Base-by-base conservation (phyloP, 2,113 vertebrate species). In the Choloepus hoffmanni region DNA sequence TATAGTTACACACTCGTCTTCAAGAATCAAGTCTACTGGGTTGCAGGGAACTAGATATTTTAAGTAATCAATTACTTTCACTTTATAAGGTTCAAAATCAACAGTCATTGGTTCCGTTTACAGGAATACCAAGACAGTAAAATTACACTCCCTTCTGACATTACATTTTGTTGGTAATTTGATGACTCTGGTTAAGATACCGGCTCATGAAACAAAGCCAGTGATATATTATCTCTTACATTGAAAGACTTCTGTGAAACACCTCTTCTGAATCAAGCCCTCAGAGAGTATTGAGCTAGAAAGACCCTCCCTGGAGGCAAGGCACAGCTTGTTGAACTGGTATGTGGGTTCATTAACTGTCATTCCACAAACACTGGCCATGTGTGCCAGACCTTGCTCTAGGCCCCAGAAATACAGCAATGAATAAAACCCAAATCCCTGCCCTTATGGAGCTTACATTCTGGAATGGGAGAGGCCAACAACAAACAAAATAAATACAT, bases 221-320 rank as follows among this genome's bases (percentile, higher is more conserved):
- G 13, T 15, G 87, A 73, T 76, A 84, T 53, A n/a, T 85, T 93
- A 53, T 43, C 96, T 90, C 24, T 96, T 18, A 0, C 8, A 24
- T 58, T 92, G 76, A 76, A 91, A 96, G 85, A 95, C 82, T 67
- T 92, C 40, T 78, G 14, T 90, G 76, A 90, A 78, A 88, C 58
- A 50, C 36, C 30, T 91, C 87, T 87, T n/a, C n/a, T 24, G 50
- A 96, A 73, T 88, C 50, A 85, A 79, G 50, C 55, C 13, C 12
- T 90, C 45, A 14, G 82, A 92, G 40, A 68, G 33, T 14, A 28
- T 13, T 83, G n/a, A 62, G 19, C 82, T 92, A 45, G 67, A 79
- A 90, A 96, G 72, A 45, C 33, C 33, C 85, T 58, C 0, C 0
- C 26, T 9, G 81, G 45, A 77, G 81, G 16, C n/a, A 58, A 50